Conservation (phyloP, 2,888 invertebrate species). For the Sphinx pinastri region DNA sequence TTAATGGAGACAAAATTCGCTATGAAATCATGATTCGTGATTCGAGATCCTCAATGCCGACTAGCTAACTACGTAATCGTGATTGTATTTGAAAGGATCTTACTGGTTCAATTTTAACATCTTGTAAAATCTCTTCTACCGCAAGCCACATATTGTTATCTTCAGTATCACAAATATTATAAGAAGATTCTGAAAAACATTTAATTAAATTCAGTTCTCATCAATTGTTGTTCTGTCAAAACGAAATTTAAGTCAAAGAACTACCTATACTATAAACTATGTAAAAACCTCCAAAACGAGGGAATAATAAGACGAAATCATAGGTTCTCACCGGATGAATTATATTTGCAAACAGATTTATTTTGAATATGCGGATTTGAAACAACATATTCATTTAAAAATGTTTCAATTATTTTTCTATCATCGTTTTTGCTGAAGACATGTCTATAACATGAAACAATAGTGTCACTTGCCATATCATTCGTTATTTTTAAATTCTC, state of each 20-base stretch:
- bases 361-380: constrained; percentile 7
- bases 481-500: background rate
- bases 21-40: no score
- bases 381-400: background rate
- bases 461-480: background rate
- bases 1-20: no score
- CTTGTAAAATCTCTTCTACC: constrained; percentile 18
- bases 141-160: constrained; percentile 22
- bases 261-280: no score
- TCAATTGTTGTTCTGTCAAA: no score
- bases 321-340: background rate
- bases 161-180: background rate
- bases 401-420: background rate
- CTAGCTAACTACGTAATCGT: background rate
- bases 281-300: no score
- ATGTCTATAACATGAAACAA: background rate
- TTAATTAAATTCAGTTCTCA: no score
- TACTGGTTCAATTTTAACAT: constrained; percentile 11
- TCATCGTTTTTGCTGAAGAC: background rate
- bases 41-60: no score
- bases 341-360: background rate
- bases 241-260: no score
- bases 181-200: background rate
- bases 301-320: background rate
- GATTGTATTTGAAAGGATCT: background rate